These are phyloP conservation scores for Phrynocephalus forsythii DNA, from an alignment of 2,797 vertebrate genomes.

Conservation along the genomic window DNA sequence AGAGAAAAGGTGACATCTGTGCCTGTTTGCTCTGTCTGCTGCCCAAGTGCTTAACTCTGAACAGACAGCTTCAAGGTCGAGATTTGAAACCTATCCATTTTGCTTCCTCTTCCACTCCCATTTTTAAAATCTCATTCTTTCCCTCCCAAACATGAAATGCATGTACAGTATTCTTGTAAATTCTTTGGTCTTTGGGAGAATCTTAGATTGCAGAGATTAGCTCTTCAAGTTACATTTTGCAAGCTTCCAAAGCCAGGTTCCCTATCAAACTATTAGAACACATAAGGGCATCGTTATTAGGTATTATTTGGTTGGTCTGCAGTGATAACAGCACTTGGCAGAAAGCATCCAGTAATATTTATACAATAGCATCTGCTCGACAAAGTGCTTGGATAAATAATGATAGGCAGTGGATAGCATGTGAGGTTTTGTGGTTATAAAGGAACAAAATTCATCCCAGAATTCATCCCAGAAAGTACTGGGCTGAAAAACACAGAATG, in stretches of 20 bases:
- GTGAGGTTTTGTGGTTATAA: background rate
- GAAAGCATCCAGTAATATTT: background rate
- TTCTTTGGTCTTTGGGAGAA: background rate
- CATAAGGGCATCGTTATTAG: background rate
- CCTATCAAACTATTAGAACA: background rate
- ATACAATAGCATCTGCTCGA: background rate
- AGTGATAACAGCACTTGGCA: background rate
- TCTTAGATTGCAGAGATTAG: no score
- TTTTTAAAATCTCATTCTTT: background rate
- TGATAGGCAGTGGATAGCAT: background rate
- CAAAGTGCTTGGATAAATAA: background rate
- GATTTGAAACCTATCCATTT: background rate
- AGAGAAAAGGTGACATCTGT: background rate
- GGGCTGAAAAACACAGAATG: no score
- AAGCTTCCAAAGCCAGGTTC: background rate
- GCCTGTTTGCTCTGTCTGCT: background rate
- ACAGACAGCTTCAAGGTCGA: background rate
- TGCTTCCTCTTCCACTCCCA: background rate
- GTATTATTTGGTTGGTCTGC: background rate
- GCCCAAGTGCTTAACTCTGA: background rate
- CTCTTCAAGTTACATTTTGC: no score
- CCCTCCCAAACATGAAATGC: background rate
- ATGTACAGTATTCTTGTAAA: background rate
- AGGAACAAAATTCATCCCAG: background rate
- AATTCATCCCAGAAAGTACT: no score